Conservation (phyloP, 2,113 vertebrate genomes). For the Neogobius melanostomus region DNA sequence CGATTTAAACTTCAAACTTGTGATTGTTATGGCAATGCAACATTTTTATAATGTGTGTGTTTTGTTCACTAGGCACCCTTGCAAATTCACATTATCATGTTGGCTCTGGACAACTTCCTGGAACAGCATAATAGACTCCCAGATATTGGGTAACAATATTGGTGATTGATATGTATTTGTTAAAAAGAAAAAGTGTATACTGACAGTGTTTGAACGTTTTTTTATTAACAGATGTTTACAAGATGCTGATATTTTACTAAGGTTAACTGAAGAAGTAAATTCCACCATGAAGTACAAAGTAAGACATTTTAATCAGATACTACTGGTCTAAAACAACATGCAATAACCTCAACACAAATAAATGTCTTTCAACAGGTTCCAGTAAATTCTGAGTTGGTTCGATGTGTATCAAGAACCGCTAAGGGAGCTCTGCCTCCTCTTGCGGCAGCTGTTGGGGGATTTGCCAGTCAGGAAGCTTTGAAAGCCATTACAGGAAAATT, state of each 20-base stretch:
- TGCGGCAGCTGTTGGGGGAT: slow-evolving; percentile 89
- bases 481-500: slow-evolving; percentile 98
- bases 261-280: slow-evolving; percentile 82
- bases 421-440: slow-evolving; percentile 87
- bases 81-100: slow-evolving; percentile 88
- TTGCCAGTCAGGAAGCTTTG: slow-evolving; percentile 94
- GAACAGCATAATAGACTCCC: slow-evolving; percentile 85
- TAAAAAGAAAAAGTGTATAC: background rate
- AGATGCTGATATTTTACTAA: slow-evolving; percentile 88
- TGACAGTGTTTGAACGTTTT: background rate
- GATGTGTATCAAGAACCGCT: slow-evolving; percentile 86
- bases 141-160: slow-evolving; percentile 81
- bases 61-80: slow-evolving; percentile 80
- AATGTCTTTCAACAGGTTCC: slow-evolving; percentile 51
- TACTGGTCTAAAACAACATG: background rate
- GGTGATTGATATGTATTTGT: background rate
- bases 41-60: background rate
- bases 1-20: background rate
- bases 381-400: slow-evolving; percentile 83
- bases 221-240: slow-evolving; percentile 82
- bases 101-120: slow-evolving; percentile 89
- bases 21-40: background rate
- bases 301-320: slow-evolving; percentile 42
- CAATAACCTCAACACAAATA: background rate
- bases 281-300: slow-evolving; percentile 86